A percentile compares a stretch with the other conserved stretches of the same genome.
These are phyloP conservation scores for Eurois occulta DNA, from an alignment of 2,888 invertebrate genomes.

Conservation along the genomic window DNA sequence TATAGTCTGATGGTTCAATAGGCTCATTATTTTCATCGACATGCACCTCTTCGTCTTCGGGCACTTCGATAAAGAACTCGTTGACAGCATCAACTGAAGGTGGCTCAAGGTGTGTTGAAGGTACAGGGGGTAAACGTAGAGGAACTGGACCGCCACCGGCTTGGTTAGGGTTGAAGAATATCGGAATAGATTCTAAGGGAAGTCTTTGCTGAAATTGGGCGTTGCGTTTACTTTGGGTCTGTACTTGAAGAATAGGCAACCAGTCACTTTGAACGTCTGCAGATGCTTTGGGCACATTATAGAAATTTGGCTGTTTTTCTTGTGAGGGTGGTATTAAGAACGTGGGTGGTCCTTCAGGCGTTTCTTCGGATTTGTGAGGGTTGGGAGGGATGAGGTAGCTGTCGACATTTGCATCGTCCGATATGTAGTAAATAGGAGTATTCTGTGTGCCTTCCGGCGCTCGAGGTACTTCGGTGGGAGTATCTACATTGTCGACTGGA, in stretches of 20 bases:
- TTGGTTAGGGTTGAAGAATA: slow-evolving; percentile 68
- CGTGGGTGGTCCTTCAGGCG: slow-evolving; percentile 80
- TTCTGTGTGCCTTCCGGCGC: slow-evolving; percentile 68
- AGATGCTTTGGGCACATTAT: slow-evolving; percentile 74
- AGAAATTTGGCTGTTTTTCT: slow-evolving; percentile 75
- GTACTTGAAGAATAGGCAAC: slow-evolving; percentile 81
- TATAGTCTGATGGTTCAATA: slow-evolving; percentile 60
- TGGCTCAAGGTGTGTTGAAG: slow-evolving; percentile 81
- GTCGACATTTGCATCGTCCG: slow-evolving; percentile 76
- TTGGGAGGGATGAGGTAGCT: slow-evolving; percentile 82
- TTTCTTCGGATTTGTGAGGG: slow-evolving; percentile 75
- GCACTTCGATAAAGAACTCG: slow-evolving; percentile 79
- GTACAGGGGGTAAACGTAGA: slow-evolving; percentile 72
- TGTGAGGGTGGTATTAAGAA: slow-evolving; percentile 82
- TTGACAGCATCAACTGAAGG: slow-evolving; percentile 81
- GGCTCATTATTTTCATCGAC: slow-evolving; percentile 79
- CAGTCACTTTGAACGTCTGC: slow-evolving; percentile 82
- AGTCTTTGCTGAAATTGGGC: slow-evolving; percentile 54
- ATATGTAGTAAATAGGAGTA: slow-evolving; percentile 78
- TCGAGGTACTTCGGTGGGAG: slow-evolving; percentile 63
- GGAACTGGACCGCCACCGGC: slow-evolving; percentile 52
- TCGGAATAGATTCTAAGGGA: slow-evolving; percentile 68
- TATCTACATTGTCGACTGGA: slow-evolving; percentile 76
- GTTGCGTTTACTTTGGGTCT: slow-evolving; percentile 59
- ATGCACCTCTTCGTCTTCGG: slow-evolving; percentile 86